Percentiles rank a stretch among this genome's conserved stretches.
Conservation (phyloP, 2,888 invertebrate species). For the Carcina quercana region DNA sequence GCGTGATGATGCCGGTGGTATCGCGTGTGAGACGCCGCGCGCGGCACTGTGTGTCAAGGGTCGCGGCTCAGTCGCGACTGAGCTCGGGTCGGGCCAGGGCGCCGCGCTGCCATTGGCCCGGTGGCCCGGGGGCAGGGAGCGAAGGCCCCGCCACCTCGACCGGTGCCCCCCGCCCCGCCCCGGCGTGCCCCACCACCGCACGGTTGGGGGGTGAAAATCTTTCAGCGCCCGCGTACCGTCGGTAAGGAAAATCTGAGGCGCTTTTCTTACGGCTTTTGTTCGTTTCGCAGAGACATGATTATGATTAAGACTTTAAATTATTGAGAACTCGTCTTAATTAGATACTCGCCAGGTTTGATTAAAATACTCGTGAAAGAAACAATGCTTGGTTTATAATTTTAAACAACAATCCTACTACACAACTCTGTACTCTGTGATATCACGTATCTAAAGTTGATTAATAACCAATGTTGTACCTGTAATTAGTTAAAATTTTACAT, state of each 20-base stretch:
- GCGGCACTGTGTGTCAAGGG: conserved; percentile 69
- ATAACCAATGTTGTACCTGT: no score
- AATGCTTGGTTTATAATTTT: no score
- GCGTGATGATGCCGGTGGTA: conserved; percentile 71
- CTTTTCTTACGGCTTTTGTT: no score
- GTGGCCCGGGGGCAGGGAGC: conserved; percentile 73
- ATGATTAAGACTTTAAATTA: no score
- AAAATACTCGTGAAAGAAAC: no score
- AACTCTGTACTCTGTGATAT: no score
- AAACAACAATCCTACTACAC: no score
- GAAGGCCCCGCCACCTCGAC: conserved; percentile 71
- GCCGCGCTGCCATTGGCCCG: conserved; percentile 57
- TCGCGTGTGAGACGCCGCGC: conserved; percentile 54
- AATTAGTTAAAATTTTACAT: no score
- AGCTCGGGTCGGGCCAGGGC: conserved; percentile 69
- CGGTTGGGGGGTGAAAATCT: conserved; percentile 58
- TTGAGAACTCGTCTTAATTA: no score
- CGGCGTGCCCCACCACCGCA: conserved; percentile 33
- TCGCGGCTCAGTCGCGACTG: conserved; percentile 70
- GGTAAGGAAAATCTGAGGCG: conserved; percentile 38
- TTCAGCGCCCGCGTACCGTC: conserved; percentile 62
- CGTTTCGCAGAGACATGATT: no score
- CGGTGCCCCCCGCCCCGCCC: conserved; percentile 28
- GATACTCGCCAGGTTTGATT: no score
- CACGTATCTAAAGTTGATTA: no score